Base-by-base conservation (phyloP, 2,113 vertebrate genomes). In the Vireo altiloquus region DNA sequence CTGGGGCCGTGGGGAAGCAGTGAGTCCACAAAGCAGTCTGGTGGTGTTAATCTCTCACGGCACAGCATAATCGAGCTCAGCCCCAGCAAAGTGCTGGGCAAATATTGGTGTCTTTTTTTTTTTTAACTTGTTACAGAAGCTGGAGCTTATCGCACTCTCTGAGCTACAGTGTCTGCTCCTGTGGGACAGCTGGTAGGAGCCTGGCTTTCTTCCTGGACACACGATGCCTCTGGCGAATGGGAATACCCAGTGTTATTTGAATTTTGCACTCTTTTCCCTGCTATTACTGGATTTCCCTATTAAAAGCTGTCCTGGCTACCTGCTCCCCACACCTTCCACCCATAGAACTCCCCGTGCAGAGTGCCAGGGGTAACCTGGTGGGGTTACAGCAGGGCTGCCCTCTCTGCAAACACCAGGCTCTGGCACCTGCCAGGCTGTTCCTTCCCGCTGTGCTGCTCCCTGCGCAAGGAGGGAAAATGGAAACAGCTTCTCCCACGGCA, bases 21-120 rank as follows among this genome's bases (percentile, higher is more conserved):
- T 3, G 28, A 90, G 80, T 95, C 79, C 80, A 94, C 96, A 97
- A 61, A 93, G 76, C 85, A 83, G 61, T 80, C 92, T 96, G 96
- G 13, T 56, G 31, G 82, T 74, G 88, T 35, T 90, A 65, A 86
- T 95, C 88, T 80, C 4, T 7, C 30, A 40, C 10, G 6, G 92
- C 59, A 35, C 79, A 35, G 76, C 35, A 42, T 23, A 76, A 80
- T 30, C 37, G 63, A 35, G 85, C 85, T 93, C 70, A 61, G 79
- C 39, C 2, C 31, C 52, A n/a, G 78, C 49, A 90, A 83, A 96
- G 91, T 92, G 83, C 92, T 94, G 60, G 54, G 79, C 94, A 97
- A 96, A 94, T 72, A 94, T 52, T 59, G 24, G 59, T 39, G 40
- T 6, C 25, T 28, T 28, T 84, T 76, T 44, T 44, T 42, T 44